A percentile compares a stretch with the other conserved stretches of the same genome.
These are phyloP conservation scores for Platorchestia sp. DNA, from an alignment of 1,140 invertebrate genomes.

Conservation along the genomic window DNA sequence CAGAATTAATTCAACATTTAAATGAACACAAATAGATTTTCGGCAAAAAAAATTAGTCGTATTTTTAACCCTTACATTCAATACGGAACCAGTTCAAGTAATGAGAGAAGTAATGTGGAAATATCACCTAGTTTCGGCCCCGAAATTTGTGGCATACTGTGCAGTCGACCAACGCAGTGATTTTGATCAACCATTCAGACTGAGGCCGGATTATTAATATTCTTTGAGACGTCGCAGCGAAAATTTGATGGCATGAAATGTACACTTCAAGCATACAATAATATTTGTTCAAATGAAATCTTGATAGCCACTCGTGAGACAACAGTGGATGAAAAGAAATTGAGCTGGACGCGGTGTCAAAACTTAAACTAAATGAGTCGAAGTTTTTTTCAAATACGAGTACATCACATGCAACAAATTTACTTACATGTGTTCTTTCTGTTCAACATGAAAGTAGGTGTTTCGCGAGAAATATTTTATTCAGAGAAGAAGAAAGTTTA, in stretches of 20 bases:
- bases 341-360: not conserved
- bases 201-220: too few relatives aligned
- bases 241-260: too few relatives aligned
- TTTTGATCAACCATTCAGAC: too few relatives aligned
- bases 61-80: not conserved
- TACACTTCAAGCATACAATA: too few relatives aligned
- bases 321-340: not conserved
- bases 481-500: too few relatives aligned
- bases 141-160: too few relatives aligned
- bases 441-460: not conserved
- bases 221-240: too few relatives aligned
- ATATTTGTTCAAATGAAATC: too few relatives aligned
- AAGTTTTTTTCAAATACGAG: too few relatives aligned
- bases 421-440: not conserved
- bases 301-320: not conserved
- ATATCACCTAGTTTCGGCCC: too few relatives aligned
- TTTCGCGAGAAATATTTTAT: not conserved
- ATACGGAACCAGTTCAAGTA: not conserved
- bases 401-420: not conserved
- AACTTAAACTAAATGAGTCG: not conserved
- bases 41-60: not conserved
- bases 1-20: not conserved
- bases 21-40: not conserved
- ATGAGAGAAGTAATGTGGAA: not conserved
- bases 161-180: too few relatives aligned